A percentile compares a stretch with the other conserved stretches of the same genome.
Conservation (phyloP, 2,797 vertebrate species). For the Pseudochromis fuscus region DNA sequence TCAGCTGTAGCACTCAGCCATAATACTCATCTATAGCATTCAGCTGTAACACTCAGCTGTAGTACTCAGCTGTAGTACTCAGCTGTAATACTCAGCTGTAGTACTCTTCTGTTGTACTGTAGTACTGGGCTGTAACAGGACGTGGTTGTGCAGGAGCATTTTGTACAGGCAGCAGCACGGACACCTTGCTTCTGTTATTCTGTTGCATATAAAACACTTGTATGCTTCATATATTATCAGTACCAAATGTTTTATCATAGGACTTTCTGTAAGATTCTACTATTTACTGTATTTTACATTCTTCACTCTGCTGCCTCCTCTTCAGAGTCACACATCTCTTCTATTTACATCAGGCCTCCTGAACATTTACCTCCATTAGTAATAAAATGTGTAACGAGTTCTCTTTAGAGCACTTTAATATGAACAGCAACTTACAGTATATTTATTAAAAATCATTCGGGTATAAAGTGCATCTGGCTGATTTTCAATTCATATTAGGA, state of each 20-base stretch:
- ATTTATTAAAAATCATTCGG: constrained; percentile 39
- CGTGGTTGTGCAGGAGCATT: constrained; percentile 26
- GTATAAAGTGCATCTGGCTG: constrained; percentile 71
- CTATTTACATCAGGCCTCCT: constrained; percentile 55
- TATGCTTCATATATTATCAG: constrained; percentile 72
- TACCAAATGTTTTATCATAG: constrained; percentile 58
- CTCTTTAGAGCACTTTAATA: constrained; percentile 37
- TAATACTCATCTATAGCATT: no score
- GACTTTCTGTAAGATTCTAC: constrained; percentile 38
- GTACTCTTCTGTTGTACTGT: no score
- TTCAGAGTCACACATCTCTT: constrained; percentile 26
- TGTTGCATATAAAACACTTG: constrained; percentile 68
- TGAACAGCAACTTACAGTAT: constrained; percentile 47
- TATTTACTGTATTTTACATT: constrained; percentile 59
- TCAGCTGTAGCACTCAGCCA: no score
- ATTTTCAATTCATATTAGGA: constrained; percentile 40
- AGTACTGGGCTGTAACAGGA: no score
- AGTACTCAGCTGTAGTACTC: no score
- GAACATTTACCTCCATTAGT: constrained; percentile 28
- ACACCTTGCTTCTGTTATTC: no score
- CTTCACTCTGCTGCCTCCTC: constrained; percentile 21
- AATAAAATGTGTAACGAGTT: constrained; percentile 33
- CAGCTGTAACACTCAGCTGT: no score
- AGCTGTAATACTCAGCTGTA: constrained; percentile 49
- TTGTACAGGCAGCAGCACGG: constrained; percentile 55